phyloP scores from a whole-genome alignment of 1,140 invertebrate species.

The Aphaenogaster rudis region DNA sequence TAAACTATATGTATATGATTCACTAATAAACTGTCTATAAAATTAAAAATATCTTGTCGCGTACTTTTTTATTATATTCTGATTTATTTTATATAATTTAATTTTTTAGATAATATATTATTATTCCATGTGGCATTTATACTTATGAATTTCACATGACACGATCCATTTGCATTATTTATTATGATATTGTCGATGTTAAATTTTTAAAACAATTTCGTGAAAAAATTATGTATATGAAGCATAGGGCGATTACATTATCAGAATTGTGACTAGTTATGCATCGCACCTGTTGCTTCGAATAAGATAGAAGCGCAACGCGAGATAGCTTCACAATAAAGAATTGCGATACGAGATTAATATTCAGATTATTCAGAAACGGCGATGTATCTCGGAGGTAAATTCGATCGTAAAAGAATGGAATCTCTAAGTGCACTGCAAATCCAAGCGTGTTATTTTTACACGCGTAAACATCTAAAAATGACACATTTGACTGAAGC shows the following conservation, averaged over 20 bases:
- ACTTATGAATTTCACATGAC: background rate
- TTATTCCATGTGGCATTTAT: background rate
- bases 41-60: too few species aligned
- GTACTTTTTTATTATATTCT: background rate
- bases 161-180: background rate
- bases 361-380: slow-evolving; percentile 15
- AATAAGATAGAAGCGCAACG: background rate
- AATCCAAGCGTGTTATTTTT: too few species aligned
- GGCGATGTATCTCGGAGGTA: background rate
- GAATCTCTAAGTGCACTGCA: background rate
- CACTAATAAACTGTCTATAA: too few species aligned
- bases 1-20: too few species aligned
- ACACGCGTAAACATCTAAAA: too few species aligned
- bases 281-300: slow-evolving; percentile 57
- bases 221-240: background rate
- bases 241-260: slow-evolving; percentile 19
- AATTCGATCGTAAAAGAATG: slow-evolving; percentile 14
- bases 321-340: background rate
- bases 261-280: slow-evolving; percentile 33
- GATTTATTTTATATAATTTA: background rate
- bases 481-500: too few species aligned
- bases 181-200: background rate
- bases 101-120: background rate
- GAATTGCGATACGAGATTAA: slow-evolving; percentile 30
- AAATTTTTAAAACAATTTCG: background rate